Conservation (phyloP, 2,797 vertebrate genomes). For the Sarcophilus harrisii region DNA sequence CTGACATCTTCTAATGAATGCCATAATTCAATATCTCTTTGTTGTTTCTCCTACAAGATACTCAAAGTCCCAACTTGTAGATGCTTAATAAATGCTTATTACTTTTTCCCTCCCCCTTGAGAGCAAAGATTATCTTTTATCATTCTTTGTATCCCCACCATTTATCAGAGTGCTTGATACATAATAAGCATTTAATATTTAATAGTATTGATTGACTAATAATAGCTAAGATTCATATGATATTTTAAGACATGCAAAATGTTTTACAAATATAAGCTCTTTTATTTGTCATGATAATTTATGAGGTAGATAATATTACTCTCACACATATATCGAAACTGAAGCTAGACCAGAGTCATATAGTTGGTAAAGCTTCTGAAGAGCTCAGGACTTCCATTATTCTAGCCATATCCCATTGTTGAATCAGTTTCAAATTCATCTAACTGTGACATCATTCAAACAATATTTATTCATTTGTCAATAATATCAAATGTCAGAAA, state of each 20-base stretch:
- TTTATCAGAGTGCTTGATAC: background rate
- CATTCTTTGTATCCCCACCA: background rate
- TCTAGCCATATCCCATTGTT: background rate
- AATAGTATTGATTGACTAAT: background rate
- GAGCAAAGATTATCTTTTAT: background rate
- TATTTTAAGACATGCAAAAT: background rate
- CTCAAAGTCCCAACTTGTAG: background rate
- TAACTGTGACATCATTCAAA: background rate
- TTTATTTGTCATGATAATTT: background rate
- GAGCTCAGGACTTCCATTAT: background rate
- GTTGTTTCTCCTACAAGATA: background rate
- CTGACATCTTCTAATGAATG: background rate
- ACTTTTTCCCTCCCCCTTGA: background rate
- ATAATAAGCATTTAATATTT: background rate
- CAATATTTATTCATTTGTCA: background rate
- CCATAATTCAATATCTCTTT: background rate
- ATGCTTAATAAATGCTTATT: background rate
- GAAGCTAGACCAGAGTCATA: background rate
- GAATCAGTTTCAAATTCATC: background rate
- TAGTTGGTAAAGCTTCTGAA: background rate
- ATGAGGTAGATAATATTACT: background rate
- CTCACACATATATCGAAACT: background rate
- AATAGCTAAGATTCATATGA: background rate
- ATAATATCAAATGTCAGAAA: background rate
- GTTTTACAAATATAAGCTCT: background rate